Evolutionary conservation across 2,888 invertebrate species (phyloP), one percentile per base, ranked within the genome.

Genomic region (Scaptomyza cyrtandrae): DNA sequence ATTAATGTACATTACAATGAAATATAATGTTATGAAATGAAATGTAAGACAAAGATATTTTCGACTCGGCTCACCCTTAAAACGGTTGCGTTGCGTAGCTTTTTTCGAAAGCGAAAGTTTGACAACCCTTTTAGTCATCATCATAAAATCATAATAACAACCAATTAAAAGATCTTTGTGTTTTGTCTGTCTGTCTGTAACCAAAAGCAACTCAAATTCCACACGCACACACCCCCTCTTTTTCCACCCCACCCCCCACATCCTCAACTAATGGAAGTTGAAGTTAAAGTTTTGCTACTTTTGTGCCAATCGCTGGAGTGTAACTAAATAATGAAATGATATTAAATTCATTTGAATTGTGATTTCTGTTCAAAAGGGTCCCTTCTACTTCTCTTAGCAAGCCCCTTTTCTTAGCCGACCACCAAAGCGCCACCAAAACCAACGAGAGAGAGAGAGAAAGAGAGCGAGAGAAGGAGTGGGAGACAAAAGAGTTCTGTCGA

Each of bases 271-370:
- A 44, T 61, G 50, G 59, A 43, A 41, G 66, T n/a, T 35, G 37
- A 6, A 53, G 60, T 68, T 49, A 19, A 19, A 50, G 49, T 50
- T 50, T 39, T 59, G 82, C 87, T 88, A 88, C 88, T 89, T 75
- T 77, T 81, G 41, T 87, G 88, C 78, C 72, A 89, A 77, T 87
- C 87, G 81, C 72, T 90, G 84, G 77, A 88, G 89, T 89, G 91
- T 90, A 89, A 90, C 81, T 89, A 89, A 89, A 89, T 90, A 90
- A 90, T 89, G 85, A 90, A 91, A 91, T 91, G 91, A 91, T 90
- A 91, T 90, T 90, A 91, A 90, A 91, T 91, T 90, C 88, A 89
- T 89, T 90, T 89, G 90, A 90, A 89, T 90, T 90, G 87, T 89
- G 90, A 91, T 91, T 91, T 90, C 90, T 91, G 84, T 89, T 89